Evolutionary conservation across 2,888 invertebrate genomes (phyloP).

Genomic region (Drepanosiphum platanoidis): DNA sequence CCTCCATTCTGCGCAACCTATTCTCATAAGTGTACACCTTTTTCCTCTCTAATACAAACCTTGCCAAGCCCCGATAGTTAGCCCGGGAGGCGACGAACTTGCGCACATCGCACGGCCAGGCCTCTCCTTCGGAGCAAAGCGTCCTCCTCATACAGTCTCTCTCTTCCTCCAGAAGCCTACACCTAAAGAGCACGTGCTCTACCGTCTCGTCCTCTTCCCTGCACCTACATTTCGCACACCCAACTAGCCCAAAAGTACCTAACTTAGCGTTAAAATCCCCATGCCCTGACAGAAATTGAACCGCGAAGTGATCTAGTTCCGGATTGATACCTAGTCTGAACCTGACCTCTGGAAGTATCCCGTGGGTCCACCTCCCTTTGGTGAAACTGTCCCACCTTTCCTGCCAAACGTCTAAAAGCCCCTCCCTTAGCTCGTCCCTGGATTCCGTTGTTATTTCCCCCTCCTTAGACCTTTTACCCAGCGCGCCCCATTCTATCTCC

Average conservation of each 20-base stretch:
- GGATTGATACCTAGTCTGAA: background rate
- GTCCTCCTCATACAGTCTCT: background rate
- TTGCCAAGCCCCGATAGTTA: background rate
- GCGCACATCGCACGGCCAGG: background rate
- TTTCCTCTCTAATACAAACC: too few species aligned
- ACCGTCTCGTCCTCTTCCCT: background rate
- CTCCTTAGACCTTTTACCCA: background rate
- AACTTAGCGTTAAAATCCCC: constrained; percentile 33
- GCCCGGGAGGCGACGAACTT: background rate
- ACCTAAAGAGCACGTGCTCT: background rate
- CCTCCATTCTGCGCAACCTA: too few species aligned
- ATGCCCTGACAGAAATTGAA: constrained; percentile 9
- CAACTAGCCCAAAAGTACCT: background rate
- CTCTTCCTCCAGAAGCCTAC: background rate
- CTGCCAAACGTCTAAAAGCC: background rate
- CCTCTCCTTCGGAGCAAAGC: background rate
- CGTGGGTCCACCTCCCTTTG: background rate
- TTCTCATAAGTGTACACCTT: too few species aligned
- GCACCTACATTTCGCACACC: background rate
- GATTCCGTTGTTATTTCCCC: background rate
- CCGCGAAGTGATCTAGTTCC: background rate
- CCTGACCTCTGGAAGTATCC: background rate
- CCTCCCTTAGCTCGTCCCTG: background rate
- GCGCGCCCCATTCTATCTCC: background rate
- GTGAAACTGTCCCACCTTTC: background rate